Evolutionary conservation across 2,797 vertebrate species (phyloP).

Genomic region (Muscicapa comitata): DNA sequence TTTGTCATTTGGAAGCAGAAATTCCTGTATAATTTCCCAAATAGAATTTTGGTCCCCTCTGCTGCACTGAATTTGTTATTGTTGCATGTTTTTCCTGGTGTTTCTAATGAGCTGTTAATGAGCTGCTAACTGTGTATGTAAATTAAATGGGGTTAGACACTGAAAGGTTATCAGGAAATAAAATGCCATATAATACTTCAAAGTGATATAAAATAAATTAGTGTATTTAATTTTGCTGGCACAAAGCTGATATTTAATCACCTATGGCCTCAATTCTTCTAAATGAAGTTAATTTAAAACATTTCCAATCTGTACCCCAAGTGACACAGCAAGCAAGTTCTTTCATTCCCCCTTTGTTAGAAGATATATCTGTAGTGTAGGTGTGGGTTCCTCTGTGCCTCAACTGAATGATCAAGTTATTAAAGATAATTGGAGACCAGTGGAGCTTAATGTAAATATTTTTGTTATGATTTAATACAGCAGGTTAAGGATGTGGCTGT

Average conservation of each 20-base stretch:
- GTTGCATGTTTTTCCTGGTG: constrained; percentile 60
- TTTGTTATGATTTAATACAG: not conserved
- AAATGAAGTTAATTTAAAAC: constrained; percentile 37
- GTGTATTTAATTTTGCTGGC: constrained; percentile 52
- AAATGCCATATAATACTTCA: constrained; percentile 44
- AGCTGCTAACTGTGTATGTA: constrained; percentile 75
- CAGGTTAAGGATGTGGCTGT: not conserved
- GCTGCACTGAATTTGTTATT: constrained; percentile 72
- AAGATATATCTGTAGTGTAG: not conserved
- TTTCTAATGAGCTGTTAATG: constrained; percentile 77
- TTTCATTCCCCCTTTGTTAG: not conserved
- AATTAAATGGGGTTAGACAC: constrained; percentile 69
- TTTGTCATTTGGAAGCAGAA: constrained; percentile 42
- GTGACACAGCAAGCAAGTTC: not conserved
- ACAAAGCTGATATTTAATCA: constrained; percentile 50
- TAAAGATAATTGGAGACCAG: not conserved
- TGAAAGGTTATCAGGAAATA: constrained; percentile 61
- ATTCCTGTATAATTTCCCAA: constrained; percentile 45
- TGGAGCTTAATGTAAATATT: not conserved
- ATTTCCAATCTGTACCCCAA: not conserved
- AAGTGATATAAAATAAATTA: constrained; percentile 57
- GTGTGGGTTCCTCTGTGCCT: not conserved
- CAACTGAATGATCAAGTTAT: not conserved
- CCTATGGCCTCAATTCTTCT: constrained; percentile 1
- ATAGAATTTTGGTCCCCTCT: constrained; percentile 26